Evolutionary conservation across 2,888 invertebrate genomes (phyloP).

Genomic region (Polietes domitor): DNA sequence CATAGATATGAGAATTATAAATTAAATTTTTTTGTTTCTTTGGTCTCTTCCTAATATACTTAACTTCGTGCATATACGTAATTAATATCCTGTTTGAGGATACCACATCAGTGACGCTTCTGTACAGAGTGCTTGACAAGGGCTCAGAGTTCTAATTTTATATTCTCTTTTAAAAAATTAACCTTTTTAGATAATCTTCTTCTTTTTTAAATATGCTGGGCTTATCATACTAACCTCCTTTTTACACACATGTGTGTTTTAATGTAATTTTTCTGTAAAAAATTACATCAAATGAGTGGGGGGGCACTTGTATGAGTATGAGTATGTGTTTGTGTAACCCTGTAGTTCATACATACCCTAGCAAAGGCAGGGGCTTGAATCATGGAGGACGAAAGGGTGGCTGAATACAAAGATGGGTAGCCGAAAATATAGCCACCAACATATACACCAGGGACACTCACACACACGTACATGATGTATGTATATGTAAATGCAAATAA

Average conservation of each 20-base stretch:
- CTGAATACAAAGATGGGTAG: neutral
- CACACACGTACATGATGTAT: conserved; percentile 5
- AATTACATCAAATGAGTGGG: neutral
- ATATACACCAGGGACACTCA: conserved; percentile 11
- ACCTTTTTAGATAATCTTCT: too few relatives aligned
- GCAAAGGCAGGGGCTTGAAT: neutral
- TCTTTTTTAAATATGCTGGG: too few relatives aligned
- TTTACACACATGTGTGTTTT: neutral
- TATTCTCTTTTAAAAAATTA: too few relatives aligned
- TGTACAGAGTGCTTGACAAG: too few relatives aligned
- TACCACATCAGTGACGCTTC: too few relatives aligned
- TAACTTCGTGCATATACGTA: too few relatives aligned
- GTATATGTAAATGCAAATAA: conserved; percentile 35
- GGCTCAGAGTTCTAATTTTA: too few relatives aligned
- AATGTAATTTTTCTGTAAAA: neutral
- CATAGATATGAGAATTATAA: too few relatives aligned
- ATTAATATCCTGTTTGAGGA: too few relatives aligned
- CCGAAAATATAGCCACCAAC: neutral
- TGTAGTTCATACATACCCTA: neutral
- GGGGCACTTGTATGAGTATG: neutral
- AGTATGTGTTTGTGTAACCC: neutral
- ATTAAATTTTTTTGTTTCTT: too few relatives aligned
- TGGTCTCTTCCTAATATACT: too few relatives aligned
- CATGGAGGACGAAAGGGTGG: neutral
- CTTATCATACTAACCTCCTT: neutral